Evolutionary conservation across 2,888 invertebrate genomes (phyloP), one percentile per base, ranked within the genome.

Genomic region (Agonopterix heracliana): DNA sequence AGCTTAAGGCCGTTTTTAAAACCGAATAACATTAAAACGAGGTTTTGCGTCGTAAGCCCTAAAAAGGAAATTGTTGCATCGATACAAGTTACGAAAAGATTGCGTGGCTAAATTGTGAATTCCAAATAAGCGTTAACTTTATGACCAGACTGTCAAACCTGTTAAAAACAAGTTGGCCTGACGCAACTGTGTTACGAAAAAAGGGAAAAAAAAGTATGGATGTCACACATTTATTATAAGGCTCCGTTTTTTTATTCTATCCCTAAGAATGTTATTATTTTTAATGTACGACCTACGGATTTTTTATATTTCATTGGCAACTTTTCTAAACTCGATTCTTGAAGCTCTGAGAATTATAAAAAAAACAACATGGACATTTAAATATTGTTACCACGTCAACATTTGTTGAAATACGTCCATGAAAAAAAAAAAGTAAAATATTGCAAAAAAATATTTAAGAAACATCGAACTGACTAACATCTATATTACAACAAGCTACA

Each of bases 291-390:
- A 13, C 12, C 44, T 48, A 41, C 36, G 41, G 34, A 42, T 35
- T 45, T 41, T 34, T 45, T 45, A 36, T 47, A 54, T 46, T 64
- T 64, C 64, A 66, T 78, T 76, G 71, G 70, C 71, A 68, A 63
- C 66, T 60, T 63, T 65, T 54, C 75, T 81, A 81, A 79, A 79
- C 80, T 78, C 78, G 77, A 71, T 66, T 76, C 74, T 56, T 57
- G 62, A 83, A 83, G 81, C 83, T 83, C 82, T 57, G 60, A 54
- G 49, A 49, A 51, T 52, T 54, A 49, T 54, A 55, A 57, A 62
- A 65, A 64, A 56, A 26, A n/a, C n/a, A n/a, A n/a, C n/a, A n/a
- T n/a, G n/a, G n/a, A n/a, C 13, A 9, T 14, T 49, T 44, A 55
- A 57, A 46, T 56, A 63, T 53, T 54, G 10, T n/a, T 38, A 38